phyloP scores from a whole-genome alignment of 2,113 vertebrate species.

The Stigmatopora argus region DNA sequence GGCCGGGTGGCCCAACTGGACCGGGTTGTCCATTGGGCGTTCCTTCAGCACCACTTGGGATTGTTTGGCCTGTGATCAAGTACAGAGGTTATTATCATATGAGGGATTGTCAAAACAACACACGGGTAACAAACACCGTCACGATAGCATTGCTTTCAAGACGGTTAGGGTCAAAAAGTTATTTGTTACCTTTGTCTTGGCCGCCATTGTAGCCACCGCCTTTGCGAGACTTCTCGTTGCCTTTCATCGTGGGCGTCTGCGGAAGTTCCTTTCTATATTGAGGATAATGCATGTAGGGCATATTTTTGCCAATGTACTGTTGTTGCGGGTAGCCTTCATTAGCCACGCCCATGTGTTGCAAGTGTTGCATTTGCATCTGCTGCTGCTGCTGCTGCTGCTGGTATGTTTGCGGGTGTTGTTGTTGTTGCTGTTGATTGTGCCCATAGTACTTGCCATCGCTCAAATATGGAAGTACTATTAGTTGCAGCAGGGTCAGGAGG shows the following conservation, averaged over 20 bases:
- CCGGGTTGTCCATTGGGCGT: constrained; percentile 76
- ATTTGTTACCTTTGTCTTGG: constrained; percentile 80
- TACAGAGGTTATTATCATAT: background rate
- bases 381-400: constrained; percentile 79
- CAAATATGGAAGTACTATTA: constrained; percentile 65
- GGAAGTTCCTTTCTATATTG: constrained; percentile 90
- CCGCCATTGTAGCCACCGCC: constrained; percentile 54
- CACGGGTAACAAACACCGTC: no score
- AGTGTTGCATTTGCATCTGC: constrained; percentile 80
- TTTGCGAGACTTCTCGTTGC: constrained; percentile 83
- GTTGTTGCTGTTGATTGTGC: constrained; percentile 74
- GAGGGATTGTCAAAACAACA: no score
- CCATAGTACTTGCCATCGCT: constrained; percentile 85
- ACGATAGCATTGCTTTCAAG: background rate
- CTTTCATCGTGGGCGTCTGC: constrained; percentile 78
- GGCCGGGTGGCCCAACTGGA: constrained; percentile 79
- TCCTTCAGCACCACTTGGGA: constrained; percentile 82
- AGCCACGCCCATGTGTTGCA: constrained; percentile 81
- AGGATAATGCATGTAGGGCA: constrained; percentile 83
- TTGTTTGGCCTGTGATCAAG: constrained; percentile 69
- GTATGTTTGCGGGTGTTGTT: constrained; percentile 73
- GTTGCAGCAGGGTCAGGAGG: constrained; percentile 63
- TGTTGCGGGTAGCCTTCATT: constrained; percentile 80
- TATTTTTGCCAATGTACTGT: constrained; percentile 83
- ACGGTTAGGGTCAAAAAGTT: background rate